Percentiles rank a stretch among this genome's conserved stretches.
Evolutionary conservation across 2,113 vertebrate genomes (phyloP).

Genomic region (Harpagus bidentatus): DNA sequence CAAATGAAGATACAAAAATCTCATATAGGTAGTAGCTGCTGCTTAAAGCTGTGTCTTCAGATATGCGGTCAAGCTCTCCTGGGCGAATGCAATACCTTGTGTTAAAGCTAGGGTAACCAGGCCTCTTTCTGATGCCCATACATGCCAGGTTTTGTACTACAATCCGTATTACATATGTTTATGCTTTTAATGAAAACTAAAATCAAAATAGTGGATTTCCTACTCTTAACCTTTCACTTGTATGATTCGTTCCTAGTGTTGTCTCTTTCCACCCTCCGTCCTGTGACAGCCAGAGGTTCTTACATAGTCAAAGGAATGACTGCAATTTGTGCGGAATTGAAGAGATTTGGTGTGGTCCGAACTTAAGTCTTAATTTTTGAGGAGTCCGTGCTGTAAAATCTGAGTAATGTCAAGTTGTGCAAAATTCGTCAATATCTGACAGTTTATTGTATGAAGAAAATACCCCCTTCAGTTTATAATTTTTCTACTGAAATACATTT

Average conservation of each 20-base stretch:
- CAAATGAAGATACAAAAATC: neutral
- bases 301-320: neutral
- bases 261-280: neutral
- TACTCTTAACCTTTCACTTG: neutral
- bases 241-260: neutral
- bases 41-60: neutral
- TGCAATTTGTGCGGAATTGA: neutral
- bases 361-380: neutral
- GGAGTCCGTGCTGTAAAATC: neutral
- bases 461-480: neutral
- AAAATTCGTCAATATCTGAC: rapidly evolving
- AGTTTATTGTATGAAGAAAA: neutral
- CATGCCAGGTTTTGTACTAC: neutral
- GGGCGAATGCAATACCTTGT: neutral
- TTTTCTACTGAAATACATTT: neutral
- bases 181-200: neutral
- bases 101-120: neutral
- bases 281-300: neutral
- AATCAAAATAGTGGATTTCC: neutral
- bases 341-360: neutral
- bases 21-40: neutral
- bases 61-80: neutral
- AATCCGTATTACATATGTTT: neutral
- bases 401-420: neutral
- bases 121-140: neutral